Evolutionary conservation across 2,888 invertebrate species (phyloP).

Genomic region (Cataglyphis altisquamis): DNA sequence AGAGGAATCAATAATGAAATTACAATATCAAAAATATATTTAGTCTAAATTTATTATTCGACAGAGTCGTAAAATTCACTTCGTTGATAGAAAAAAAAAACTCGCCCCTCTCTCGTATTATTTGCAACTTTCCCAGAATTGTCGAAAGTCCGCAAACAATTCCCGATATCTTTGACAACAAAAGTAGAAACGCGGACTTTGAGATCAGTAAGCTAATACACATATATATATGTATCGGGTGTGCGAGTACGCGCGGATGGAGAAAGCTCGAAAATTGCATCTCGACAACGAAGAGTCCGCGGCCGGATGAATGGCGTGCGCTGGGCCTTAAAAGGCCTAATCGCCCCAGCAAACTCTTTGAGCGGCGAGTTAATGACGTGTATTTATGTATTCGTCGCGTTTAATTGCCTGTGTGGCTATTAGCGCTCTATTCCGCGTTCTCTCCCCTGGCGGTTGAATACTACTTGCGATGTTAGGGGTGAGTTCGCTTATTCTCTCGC

Average conservation of each 20-base stretch:
- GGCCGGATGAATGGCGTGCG: slow-evolving; percentile 67
- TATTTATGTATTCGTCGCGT: slow-evolving; percentile 83
- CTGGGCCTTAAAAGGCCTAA: slow-evolving; percentile 79
- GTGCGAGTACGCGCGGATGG: slow-evolving; percentile 54
- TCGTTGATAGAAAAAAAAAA: neutral
- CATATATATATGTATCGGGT: neutral
- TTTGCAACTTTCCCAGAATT: neutral
- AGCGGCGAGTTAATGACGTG: slow-evolving; percentile 83
- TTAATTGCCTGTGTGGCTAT: slow-evolving; percentile 80
- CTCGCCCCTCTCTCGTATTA: neutral
- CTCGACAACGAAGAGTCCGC: slow-evolving; percentile 66
- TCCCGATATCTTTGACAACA: neutral
- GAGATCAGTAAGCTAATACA: slow-evolving; percentile 69
- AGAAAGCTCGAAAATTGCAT: slow-evolving; percentile 78
- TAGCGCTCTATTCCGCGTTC: slow-evolving; percentile 69
- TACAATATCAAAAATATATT: no score
- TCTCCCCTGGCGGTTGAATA: slow-evolving; percentile 66
- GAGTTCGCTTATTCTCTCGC: slow-evolving; percentile 61
- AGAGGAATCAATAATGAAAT: no score
- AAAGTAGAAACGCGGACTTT: slow-evolving; percentile 60
- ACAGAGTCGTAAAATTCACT: neutral
- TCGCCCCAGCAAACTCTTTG: slow-evolving; percentile 79
- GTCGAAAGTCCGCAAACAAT: slow-evolving; percentile 7
- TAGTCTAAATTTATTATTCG: no score
- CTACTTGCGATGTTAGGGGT: slow-evolving; percentile 58